Evolutionary conservation across 1,140 invertebrate genomes (phyloP), one percentile per base, ranked within the genome.

Genomic region (Ceratina japonica): DNA sequence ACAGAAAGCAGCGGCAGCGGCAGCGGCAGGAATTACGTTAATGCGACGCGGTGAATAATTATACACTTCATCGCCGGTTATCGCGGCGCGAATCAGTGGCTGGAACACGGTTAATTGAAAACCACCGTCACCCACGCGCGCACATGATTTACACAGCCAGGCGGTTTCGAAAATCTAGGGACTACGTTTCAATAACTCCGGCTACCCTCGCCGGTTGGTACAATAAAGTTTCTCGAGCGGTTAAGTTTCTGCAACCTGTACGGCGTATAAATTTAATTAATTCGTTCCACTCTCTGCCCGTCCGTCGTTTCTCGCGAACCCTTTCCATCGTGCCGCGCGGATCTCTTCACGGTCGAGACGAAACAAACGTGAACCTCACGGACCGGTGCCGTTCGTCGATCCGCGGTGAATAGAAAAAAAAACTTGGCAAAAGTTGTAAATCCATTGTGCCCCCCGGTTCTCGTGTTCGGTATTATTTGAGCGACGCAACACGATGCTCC

Each of bases 241-340:
- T 58, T 24, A 22, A 10, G 8, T 27, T 31, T 15, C 24, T 22
- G n/a, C 44, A 15, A 64, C n/a, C 24, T 22, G n/a, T 7, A 0
- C 51, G 49, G 61, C 22, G 20, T 61, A 49, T 49, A 58, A 76
- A 76, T 76, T 58, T 68, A 76, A 76, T 76, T 76, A 76, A 61
- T 69, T 22, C 64, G 51, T 51, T 54, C 61, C 51, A 51, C n/a
- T 49, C 37, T 7, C 18, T n/a, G 12, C 8, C 13, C 56, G 70
- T 72, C 61, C 70, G 24, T 72, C 56, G 70, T 18, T 7, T 20
- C 10, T 37, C 20, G n/a, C 27, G 52, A 44, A 15, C 52, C 52
- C n/a, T 70, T 56, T 70, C 24, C 52, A 22, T 10, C 54, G 56
- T 13, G 31, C 37, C 5, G 16, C 44, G 10, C n/a, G 20, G 37